Conservation (phyloP, 2,113 vertebrate genomes). For the Brachirus orientalis region DNA sequence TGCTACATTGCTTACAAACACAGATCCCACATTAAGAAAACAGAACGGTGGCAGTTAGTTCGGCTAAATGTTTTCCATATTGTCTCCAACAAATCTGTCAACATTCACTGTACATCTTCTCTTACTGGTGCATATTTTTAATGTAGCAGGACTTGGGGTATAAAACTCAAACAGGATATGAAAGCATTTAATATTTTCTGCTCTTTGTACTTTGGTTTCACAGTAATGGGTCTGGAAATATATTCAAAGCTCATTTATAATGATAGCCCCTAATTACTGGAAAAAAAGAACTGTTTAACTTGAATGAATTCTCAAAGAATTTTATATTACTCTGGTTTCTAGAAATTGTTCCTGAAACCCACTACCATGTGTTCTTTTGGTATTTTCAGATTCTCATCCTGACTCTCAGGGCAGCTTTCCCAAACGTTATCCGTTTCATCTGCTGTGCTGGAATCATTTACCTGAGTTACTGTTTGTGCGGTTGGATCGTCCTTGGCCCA, state of each 20-base stretch:
- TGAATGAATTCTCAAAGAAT: background rate
- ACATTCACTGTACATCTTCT: no score
- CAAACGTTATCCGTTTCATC: conserved; percentile 92
- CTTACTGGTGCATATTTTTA: no score
- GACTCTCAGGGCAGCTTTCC: conserved; percentile 90
- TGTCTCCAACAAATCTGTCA: no score
- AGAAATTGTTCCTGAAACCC: background rate
- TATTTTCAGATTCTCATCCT: conserved; percentile 74
- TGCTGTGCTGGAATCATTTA: conserved; percentile 96
- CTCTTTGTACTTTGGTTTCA: no score
- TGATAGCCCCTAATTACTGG: background rate
- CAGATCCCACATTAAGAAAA: no score
- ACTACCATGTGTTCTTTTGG: conserved; percentile 4
- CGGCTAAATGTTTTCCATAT: no score
- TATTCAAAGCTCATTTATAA: background rate
- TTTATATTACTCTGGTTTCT: background rate
- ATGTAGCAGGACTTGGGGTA: no score
- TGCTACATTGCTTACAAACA: no score
- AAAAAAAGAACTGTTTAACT: background rate
- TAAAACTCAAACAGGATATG: no score
- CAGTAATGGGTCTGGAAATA: no score
- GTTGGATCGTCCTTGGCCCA: conserved; percentile 95
- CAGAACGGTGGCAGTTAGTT: no score
- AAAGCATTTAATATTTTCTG: no score
- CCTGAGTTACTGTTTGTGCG: conserved; percentile 95